phyloP scores from a whole-genome alignment of 2,888 invertebrate genomes.

The Thysanoteuthis rhombus region DNA sequence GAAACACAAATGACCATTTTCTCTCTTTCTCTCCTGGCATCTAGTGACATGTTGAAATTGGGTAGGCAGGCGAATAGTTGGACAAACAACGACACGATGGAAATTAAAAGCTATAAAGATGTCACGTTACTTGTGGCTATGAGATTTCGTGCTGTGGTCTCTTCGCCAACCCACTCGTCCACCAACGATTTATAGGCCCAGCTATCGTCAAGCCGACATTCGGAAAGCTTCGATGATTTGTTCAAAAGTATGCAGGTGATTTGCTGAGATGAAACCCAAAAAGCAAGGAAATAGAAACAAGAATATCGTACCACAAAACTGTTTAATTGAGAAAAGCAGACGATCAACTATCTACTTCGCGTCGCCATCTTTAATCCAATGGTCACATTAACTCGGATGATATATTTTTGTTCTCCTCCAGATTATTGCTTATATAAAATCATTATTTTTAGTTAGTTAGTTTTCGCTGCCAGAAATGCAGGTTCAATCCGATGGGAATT shows the following conservation, averaged over 20 bases:
- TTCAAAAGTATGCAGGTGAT: background rate
- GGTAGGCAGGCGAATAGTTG: background rate
- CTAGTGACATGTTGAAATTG: background rate
- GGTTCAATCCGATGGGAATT: too few relatives aligned
- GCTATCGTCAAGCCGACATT: background rate
- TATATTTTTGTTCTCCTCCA: background rate
- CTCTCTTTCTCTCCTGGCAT: background rate
- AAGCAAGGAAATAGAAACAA: background rate
- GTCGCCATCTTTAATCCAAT: background rate
- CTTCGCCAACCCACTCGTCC: background rate
- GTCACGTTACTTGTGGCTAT: conserved; percentile 12
- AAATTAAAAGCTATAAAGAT: conserved; percentile 12
- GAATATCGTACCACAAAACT: too few relatives aligned
- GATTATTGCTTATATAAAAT: background rate
- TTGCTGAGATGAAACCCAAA: background rate
- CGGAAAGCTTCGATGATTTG: background rate
- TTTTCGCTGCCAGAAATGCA: too few relatives aligned
- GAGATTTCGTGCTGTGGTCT: background rate
- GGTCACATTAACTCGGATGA: background rate
- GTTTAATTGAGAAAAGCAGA: background rate
- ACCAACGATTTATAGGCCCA: background rate
- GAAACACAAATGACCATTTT: background rate
- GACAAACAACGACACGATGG: conserved; percentile 12
- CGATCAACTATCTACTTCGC: background rate
- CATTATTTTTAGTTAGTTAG: too few relatives aligned